phyloP scores from a whole-genome alignment of 2,797 vertebrate species.

The Psittacula derbiana region DNA sequence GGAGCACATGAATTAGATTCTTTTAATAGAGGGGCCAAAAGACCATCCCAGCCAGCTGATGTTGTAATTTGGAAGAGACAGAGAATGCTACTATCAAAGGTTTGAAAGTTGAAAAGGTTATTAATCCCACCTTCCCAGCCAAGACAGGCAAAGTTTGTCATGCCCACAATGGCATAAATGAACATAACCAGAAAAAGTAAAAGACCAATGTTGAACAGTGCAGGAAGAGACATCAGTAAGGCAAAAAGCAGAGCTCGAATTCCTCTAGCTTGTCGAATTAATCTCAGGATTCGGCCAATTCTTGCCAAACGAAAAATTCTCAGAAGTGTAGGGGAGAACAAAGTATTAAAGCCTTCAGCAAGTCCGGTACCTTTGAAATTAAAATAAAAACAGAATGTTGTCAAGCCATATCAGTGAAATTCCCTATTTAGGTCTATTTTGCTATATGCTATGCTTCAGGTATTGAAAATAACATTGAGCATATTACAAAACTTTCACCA shows the following conservation, averaged over 20 bases:
- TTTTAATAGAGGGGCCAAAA: constrained; percentile 65
- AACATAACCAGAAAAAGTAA: constrained; percentile 80
- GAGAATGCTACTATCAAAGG: constrained; percentile 74
- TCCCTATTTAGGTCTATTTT: neutral
- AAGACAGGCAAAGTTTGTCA: constrained; percentile 70
- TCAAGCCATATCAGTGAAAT: neutral
- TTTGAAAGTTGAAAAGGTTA: constrained; percentile 75
- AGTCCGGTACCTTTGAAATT: constrained; percentile 30
- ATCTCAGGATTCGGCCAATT: constrained; percentile 74
- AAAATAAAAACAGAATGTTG: neutral
- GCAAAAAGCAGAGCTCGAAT: constrained; percentile 78
- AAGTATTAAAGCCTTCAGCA: neutral
- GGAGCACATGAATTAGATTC: neutral
- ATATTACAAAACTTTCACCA: neutral
- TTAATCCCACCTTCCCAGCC: constrained; percentile 38
- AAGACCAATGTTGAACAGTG: constrained; percentile 77
- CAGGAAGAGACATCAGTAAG: constrained; percentile 78
- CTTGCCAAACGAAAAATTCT: constrained; percentile 72
- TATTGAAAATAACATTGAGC: neutral
- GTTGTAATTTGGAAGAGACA: constrained; percentile 81
- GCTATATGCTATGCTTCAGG: neutral
- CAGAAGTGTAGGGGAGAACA: constrained; percentile 68
- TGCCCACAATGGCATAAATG: constrained; percentile 79
- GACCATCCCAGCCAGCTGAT: constrained; percentile 74
- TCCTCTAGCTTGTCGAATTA: constrained; percentile 68